These are phyloP conservation scores for Rhodophaea formosa DNA, from an alignment of 2,888 invertebrate genomes.

Conservation along the genomic window DNA sequence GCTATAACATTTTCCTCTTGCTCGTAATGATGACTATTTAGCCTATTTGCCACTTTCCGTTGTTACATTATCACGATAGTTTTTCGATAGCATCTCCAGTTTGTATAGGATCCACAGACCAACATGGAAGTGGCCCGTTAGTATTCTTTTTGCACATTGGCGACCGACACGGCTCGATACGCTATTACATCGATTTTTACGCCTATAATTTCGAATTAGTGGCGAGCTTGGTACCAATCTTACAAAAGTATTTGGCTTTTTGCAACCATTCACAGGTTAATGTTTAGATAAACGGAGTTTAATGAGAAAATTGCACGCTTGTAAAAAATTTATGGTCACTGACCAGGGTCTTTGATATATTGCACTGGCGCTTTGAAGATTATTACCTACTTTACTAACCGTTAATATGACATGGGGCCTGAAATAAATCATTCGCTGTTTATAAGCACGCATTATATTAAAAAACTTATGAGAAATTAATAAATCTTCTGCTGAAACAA, in stretches of 20 bases:
- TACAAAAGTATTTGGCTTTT: slow-evolving; percentile 41
- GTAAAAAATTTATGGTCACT: not conserved
- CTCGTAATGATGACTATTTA: not conserved
- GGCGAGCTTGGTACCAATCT: slow-evolving; percentile 37
- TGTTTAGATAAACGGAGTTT: not conserved
- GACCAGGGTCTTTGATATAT: too few species aligned
- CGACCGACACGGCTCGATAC: slow-evolving; percentile 49
- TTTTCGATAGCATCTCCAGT: not conserved
- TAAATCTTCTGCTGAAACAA: too few species aligned
- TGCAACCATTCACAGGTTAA: slow-evolving; percentile 19
- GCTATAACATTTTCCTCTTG: not conserved
- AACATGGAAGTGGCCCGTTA: slow-evolving; percentile 64
- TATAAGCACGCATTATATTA: too few species aligned
- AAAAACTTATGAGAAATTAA: too few species aligned
- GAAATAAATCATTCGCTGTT: too few species aligned
- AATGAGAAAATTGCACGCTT: not conserved
- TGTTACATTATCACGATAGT: slow-evolving; percentile 30
- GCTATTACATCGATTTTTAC: slow-evolving; percentile 61
- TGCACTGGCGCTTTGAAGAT: too few species aligned
- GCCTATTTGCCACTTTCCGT: not conserved
- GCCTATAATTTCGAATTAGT: slow-evolving; percentile 64
- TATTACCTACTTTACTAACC: too few species aligned
- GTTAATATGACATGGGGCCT: too few species aligned
- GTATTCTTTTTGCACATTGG: slow-evolving; percentile 61
- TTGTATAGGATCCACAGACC: slow-evolving; percentile 32